Evolutionary conservation across 2,797 vertebrate species (phyloP), one percentile per base, ranked within the genome.

Genomic region (Arrhamphus sclerolepis): DNA sequence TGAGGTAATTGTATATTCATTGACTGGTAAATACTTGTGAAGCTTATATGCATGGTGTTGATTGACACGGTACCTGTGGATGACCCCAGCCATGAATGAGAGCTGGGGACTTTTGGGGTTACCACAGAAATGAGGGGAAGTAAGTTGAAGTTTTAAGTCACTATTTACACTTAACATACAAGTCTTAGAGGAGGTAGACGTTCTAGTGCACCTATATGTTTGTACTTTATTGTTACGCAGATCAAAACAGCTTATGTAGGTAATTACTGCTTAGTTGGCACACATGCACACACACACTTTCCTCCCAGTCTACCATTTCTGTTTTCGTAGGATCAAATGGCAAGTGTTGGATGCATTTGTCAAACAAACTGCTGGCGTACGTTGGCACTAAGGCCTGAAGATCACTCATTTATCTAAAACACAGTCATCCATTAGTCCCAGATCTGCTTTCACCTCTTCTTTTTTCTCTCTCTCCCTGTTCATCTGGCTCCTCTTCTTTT

Each of bases 361-460:
- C 89, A 89, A 79, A 80, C 75, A 83, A 83, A 62, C 68, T 52
- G 68, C 72, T 38, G 80, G 70, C 60, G 52, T 63, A 24, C 28
- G 79, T 82, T 68, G 76, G 74, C 63, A 56, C 75, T 78, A 67
- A 24, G 79, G 48, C 69, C 82, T 66, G 72, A 69, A 31, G 48
- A 84, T 87, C 85, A 77, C 80, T 85, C 81, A 83, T 77, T 85
- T 70, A 70, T 70, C 73, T 63, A 80, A 72, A 77, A 77, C 82
- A 69, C 71, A 73, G 63, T 78, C 56, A 16, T 87, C 86, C 89
- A 89, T 89, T 89, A 88, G 88, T 50, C 75, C 72, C 80, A 80
- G 88, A 89, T 91, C 83, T 88, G 84, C 81, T 89, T 88, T 91
- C 89, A 87, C 82, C 85, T 78, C 74, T 31, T 70, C 72, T 56